These are phyloP conservation scores for Cephus pygmeus DNA, from an alignment of 2,888 invertebrate species.

Conservation along the genomic window DNA sequence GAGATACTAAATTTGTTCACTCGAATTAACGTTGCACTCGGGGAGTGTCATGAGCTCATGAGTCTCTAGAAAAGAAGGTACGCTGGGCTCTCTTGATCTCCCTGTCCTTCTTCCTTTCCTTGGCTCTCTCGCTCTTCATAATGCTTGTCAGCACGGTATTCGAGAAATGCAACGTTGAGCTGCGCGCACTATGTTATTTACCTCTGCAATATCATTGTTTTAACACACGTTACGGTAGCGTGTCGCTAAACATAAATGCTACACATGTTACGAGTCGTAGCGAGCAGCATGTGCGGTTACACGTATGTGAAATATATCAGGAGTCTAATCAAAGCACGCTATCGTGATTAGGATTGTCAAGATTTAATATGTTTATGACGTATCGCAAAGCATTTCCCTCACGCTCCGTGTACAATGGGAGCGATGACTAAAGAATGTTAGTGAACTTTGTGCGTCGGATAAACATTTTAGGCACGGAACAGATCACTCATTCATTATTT, in stretches of 20 bases:
- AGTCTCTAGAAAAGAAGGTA: neutral
- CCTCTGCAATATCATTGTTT: neutral
- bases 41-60: neutral
- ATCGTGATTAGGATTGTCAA: neutral
- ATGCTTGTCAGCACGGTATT: neutral
- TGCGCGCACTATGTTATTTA: neutral
- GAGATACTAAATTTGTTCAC: neutral
- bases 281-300: no score
- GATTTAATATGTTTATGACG: neutral
- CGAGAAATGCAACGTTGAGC: neutral
- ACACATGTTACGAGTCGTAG: neutral
- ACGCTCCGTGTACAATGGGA: no score
- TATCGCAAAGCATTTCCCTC: neutral
- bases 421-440: neutral
- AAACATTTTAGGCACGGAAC: no score
- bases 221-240: neutral
- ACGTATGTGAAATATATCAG: neutral
- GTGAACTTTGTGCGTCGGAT: neutral
- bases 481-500: no score
- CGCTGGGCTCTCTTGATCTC: neutral
- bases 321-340: neutral
- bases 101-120: neutral
- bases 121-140: neutral
- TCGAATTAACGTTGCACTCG: neutral
- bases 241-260: neutral